A percentile compares a stretch with the other conserved stretches of the same genome.
Evolutionary conservation across 2,888 invertebrate genomes (phyloP).

Genomic region (Periphyllus acericola): DNA sequence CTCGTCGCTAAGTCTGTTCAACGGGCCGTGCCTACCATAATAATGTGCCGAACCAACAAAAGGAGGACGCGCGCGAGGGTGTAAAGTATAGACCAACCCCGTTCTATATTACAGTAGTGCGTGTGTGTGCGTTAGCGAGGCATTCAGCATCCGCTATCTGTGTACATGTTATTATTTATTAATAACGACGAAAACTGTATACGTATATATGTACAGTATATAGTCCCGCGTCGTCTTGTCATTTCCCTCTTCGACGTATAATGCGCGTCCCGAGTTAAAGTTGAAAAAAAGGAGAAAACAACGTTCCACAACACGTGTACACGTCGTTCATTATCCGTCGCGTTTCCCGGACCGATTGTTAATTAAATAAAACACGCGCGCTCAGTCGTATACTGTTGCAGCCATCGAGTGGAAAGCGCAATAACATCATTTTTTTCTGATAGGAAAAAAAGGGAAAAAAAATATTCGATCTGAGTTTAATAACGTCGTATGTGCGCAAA

Average conservation of each 20-base stretch:
- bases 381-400: background rate
- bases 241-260: background rate
- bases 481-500: too few species aligned
- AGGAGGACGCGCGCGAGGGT: background rate
- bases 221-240: background rate
- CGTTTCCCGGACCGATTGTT: background rate
- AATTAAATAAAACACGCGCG: background rate
- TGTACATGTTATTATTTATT: background rate
- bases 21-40: background rate
- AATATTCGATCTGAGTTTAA: too few species aligned
- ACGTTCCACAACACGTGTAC: background rate
- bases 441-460: too few species aligned
- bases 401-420: background rate
- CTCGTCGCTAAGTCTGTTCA: background rate
- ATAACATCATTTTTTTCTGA: too few species aligned
- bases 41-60: constrained; percentile 12
- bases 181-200: background rate
- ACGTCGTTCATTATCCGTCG: background rate
- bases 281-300: background rate
- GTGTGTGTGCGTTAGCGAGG: background rate
- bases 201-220: background rate
- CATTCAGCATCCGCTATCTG: background rate
- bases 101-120: background rate
- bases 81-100: background rate
- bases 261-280: background rate